Evolutionary conservation across 2,888 invertebrate genomes (phyloP).

Genomic region (Tiliacea citrago): DNA sequence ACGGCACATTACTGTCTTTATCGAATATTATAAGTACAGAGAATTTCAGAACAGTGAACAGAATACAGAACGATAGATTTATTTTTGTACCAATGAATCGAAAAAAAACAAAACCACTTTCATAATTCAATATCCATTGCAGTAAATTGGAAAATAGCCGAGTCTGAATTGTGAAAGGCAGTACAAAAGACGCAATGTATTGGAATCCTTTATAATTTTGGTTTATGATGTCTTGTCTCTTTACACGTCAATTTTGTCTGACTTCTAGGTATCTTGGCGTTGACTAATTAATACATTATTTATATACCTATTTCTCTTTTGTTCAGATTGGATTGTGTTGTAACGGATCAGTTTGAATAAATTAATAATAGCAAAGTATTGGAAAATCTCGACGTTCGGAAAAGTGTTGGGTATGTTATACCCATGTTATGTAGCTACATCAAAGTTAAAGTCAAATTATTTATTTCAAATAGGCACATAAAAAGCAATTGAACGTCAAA

Average conservation of each 20-base stretch:
- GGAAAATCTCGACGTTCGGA: background rate
- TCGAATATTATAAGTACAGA: slow-evolving; percentile 44
- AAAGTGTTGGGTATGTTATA: no score
- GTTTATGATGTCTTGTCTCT: background rate
- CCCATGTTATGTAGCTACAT: no score
- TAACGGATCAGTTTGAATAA: slow-evolving; percentile 4
- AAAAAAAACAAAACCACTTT: background rate
- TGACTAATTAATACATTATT: slow-evolving; percentile 18
- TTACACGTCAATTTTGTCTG: no score
- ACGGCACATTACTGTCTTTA: slow-evolving; percentile 33
- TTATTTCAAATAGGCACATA: no score
- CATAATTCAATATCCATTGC: slow-evolving; percentile 18
- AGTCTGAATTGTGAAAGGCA: accelerated
- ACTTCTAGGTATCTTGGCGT: slow-evolving; percentile 1
- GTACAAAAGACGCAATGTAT: slow-evolving; percentile 7
- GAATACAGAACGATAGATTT: slow-evolving; percentile 44
- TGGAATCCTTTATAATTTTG: background rate
- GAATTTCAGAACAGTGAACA: slow-evolving; percentile 19
- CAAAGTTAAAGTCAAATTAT: no score
- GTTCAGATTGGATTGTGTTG: background rate
- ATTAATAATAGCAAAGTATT: background rate
- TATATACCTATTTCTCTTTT: background rate
- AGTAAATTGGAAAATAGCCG: background rate
- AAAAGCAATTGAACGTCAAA: no score
- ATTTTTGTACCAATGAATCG: slow-evolving; percentile 6